phyloP scores from a whole-genome alignment of 2,113 vertebrate species.

The Elephantulus edwardii region DNA sequence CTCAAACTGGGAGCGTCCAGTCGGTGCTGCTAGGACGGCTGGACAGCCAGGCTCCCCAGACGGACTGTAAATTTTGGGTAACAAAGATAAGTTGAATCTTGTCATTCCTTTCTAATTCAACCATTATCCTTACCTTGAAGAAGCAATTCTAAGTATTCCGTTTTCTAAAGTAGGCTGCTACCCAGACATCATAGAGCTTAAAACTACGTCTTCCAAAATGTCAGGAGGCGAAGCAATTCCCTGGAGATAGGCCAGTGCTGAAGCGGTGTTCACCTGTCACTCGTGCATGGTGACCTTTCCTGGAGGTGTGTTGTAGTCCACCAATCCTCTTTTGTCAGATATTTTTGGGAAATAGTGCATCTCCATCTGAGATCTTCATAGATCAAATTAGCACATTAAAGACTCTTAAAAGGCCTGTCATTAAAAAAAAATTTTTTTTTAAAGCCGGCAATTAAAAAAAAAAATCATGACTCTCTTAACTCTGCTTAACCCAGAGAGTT shows the following conservation, averaged over 20 bases:
- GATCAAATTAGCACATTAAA: background rate
- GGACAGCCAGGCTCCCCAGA: too few species aligned
- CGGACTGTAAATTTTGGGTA: background rate
- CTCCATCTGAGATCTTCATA: background rate
- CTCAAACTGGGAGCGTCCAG: background rate
- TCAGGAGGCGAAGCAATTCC: background rate
- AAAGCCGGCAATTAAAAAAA: background rate
- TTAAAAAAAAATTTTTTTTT: background rate
- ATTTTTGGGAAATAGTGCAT: background rate
- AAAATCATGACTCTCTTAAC: background rate
- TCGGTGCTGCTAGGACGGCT: fast-evolving
- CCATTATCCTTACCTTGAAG: background rate
- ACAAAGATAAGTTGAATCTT: background rate
- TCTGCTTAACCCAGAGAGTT: background rate
- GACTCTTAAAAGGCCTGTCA: background rate
- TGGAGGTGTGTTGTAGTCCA: background rate
- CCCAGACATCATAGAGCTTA: background rate
- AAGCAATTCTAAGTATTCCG: background rate
- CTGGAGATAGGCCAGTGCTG: background rate
- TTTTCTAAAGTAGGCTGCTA: background rate
- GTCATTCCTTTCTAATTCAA: background rate
- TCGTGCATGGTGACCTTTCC: background rate
- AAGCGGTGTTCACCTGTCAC: background rate
- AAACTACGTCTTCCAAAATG: background rate
- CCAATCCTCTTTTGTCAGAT: background rate